phyloP scores from a whole-genome alignment of 1,140 invertebrate genomes.

The Samia ricini region DNA sequence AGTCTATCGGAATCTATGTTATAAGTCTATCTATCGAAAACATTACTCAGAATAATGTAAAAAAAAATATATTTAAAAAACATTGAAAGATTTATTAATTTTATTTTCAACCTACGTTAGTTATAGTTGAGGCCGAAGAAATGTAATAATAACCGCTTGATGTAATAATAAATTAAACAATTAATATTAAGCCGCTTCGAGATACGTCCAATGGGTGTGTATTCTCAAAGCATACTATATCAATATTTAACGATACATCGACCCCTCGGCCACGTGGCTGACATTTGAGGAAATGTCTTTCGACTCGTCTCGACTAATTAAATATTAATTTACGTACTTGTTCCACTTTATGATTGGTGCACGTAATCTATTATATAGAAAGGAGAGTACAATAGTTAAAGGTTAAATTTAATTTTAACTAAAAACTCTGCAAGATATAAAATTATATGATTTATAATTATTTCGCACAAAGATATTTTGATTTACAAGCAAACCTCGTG shows the following conservation, averaged over 20 bases:
- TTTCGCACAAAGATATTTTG: no score
- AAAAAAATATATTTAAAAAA: no score
- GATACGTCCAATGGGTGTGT: background rate
- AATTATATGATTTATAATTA: no score
- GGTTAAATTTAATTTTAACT: background rate
- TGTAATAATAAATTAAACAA: background rate
- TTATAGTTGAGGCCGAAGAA: no score
- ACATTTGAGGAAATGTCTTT: background rate
- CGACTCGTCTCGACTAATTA: background rate
- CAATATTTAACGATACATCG: slow-evolving; percentile 5
- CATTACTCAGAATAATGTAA: no score
- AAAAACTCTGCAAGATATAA: no score
- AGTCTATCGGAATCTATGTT: no score
- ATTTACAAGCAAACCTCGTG: no score
- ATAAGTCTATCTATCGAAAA: no score
- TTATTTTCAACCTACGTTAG: no score
- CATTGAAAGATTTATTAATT: no score
- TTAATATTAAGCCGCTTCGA: background rate
- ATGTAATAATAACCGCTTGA: background rate
- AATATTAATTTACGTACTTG: background rate
- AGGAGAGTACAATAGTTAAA: background rate
- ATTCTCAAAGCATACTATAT: background rate
- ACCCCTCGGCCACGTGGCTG: slow-evolving; percentile 3
- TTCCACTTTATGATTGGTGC: background rate
- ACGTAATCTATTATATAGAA: background rate